A percentile compares a stretch with the other conserved stretches of the same genome.
phyloP scores from a whole-genome alignment of 1,140 invertebrate genomes.

The Cydia splendana region DNA sequence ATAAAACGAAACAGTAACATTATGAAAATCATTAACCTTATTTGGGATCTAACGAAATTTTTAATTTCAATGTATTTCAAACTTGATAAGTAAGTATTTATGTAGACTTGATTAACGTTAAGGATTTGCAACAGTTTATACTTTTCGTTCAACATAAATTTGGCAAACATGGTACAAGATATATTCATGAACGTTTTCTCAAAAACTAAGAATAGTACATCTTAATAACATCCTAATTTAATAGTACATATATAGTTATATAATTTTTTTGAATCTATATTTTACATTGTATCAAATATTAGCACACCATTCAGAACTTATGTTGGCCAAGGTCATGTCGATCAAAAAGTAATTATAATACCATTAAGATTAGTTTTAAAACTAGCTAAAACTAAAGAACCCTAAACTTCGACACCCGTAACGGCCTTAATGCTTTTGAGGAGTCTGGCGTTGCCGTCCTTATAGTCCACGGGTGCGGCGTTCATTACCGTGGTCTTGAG shows the following conservation, averaged over 20 bases:
- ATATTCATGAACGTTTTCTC: too few relatives aligned
- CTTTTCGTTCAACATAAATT: too few relatives aligned
- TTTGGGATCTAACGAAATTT: neutral
- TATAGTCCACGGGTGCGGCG: slow-evolving; percentile 86
- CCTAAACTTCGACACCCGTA: slow-evolving; percentile 78
- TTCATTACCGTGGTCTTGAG: slow-evolving; percentile 87
- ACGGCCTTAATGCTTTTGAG: slow-evolving; percentile 83
- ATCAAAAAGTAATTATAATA: too few relatives aligned
- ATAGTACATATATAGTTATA: too few relatives aligned
- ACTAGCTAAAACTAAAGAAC: neutral
- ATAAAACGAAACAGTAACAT: neutral
- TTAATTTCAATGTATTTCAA: neutral
- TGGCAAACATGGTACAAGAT: too few relatives aligned
- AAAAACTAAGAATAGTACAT: too few relatives aligned
- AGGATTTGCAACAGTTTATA: neutral
- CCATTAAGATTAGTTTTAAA: too few relatives aligned
- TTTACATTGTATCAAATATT: too few relatives aligned
- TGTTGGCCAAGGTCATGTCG: too few relatives aligned
- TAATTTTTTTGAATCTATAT: too few relatives aligned
- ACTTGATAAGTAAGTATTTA: neutral
- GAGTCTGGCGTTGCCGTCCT: slow-evolving; percentile 86
- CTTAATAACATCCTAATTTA: too few relatives aligned
- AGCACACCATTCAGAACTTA: too few relatives aligned
- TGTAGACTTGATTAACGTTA: neutral
- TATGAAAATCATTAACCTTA: neutral